These are phyloP conservation scores for Speoplatyrhinus poulsoni DNA, from an alignment of 2,113 vertebrate species.

Conservation along the genomic window DNA sequence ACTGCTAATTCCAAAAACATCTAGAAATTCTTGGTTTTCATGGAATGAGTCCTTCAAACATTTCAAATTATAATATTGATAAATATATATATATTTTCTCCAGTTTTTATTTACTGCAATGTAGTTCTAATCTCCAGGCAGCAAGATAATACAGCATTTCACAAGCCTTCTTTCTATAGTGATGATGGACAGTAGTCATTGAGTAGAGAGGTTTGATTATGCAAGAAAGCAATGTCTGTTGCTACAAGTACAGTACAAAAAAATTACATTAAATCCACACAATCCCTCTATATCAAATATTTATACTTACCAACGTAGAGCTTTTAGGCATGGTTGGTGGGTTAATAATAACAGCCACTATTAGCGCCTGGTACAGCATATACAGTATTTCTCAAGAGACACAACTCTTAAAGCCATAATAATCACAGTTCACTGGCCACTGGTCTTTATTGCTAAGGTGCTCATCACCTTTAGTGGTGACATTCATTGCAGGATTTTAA, in stretches of 20 bases:
- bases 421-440: slow-evolving; percentile 41
- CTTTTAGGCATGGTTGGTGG: background rate
- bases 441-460: slow-evolving; percentile 22
- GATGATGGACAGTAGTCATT: slow-evolving; percentile 28
- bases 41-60: too few relatives aligned
- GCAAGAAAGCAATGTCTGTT: slow-evolving; percentile 26
- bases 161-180: background rate
- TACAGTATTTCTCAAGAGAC: background rate
- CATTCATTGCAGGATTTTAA: slow-evolving; percentile 50
- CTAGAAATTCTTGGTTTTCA: too few relatives aligned
- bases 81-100: too few relatives aligned
- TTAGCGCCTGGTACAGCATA: slow-evolving; percentile 21
- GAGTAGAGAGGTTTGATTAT: slow-evolving; percentile 49
- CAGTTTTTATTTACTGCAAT: too few relatives aligned
- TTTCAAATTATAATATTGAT: too few relatives aligned
- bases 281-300: background rate
- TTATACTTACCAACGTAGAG: slow-evolving; percentile 3
- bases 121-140: too few relatives aligned
- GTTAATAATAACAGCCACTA: slow-evolving; percentile 37
- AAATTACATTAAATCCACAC: slow-evolving; percentile 20
- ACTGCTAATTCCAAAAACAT: too few relatives aligned
- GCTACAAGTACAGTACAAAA: slow-evolving; percentile 11
- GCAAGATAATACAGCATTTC: slow-evolving; percentile 4
- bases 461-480: slow-evolving; percentile 48
- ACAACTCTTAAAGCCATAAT: slow-evolving; percentile 35